Percentiles rank a stretch among this genome's conserved stretches.
Evolutionary conservation across 1,140 invertebrate genomes (phyloP).

Genomic region (Hestina assimilis): DNA sequence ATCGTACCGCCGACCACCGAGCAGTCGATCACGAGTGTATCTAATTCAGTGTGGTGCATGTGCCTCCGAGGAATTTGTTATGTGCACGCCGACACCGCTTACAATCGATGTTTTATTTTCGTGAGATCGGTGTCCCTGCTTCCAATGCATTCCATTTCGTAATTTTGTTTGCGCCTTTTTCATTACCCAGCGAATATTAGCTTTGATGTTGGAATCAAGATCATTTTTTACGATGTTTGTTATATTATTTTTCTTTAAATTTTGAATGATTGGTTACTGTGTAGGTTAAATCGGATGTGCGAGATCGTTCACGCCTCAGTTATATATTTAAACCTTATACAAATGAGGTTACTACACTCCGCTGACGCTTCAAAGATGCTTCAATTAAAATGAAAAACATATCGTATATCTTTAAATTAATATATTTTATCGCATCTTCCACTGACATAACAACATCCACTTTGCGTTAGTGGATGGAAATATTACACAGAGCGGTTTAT

Average conservation of each 20-base stretch:
- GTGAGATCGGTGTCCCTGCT: conserved; percentile 54
- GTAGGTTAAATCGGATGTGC: conserved; percentile 23
- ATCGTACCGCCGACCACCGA: conserved; percentile 37
- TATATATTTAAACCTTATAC: conserved; percentile 13
- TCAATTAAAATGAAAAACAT: conserved; percentile 7
- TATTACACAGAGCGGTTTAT: conserved; percentile 29
- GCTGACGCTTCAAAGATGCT: conserved; percentile 6
- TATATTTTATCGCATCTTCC: not conserved
- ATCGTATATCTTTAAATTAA: not conserved
- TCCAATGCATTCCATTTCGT: conserved; percentile 54
- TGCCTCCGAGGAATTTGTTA: conserved; percentile 71
- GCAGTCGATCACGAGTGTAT: conserved; percentile 64
- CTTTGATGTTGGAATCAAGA: conserved; percentile 47
- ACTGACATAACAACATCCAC: not conserved
- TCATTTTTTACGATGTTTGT: conserved; percentile 19
- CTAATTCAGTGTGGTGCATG: conserved; percentile 68
- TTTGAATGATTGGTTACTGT: conserved; percentile 24
- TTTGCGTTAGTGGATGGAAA: not conserved
- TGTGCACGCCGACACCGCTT: conserved; percentile 56
- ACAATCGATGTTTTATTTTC: conserved; percentile 69
- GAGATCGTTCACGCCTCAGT: conserved; percentile 21
- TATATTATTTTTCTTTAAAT: conserved; percentile 26
- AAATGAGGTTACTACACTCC: conserved; percentile 7
- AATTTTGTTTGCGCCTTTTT: conserved; percentile 57
- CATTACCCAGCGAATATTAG: conserved; percentile 35